Evolutionary conservation across 2,888 invertebrate species (phyloP).

Genomic region (Tinea pellionella): DNA sequence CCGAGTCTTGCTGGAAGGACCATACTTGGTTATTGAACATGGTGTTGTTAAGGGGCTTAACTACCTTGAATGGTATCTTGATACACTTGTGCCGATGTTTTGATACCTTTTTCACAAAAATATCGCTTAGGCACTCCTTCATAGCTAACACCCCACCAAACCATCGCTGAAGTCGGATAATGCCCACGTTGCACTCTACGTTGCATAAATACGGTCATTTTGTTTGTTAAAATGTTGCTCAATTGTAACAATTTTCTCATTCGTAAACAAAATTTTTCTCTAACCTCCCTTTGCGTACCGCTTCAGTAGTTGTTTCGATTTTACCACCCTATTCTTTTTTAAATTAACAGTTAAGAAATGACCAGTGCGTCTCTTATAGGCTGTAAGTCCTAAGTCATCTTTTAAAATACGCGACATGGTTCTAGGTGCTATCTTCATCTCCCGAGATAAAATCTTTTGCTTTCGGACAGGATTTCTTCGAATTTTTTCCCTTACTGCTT

Average conservation of each 20-base stretch:
- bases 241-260: too few species aligned
- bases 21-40: too few species aligned
- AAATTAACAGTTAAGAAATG: too few species aligned
- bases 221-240: too few species aligned
- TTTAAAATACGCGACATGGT: conserved; percentile 18
- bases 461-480: conserved; percentile 17
- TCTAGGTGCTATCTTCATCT: conserved; percentile 18
- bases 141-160: conserved; percentile 16
- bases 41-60: too few species aligned
- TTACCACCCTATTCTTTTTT: conserved; percentile 14
- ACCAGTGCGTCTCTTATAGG: too few species aligned
- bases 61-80: too few species aligned
- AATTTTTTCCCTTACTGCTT: conserved; percentile 17
- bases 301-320: conserved; percentile 15
- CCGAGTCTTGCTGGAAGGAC: too few species aligned
- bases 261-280: too few species aligned
- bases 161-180: conserved; percentile 19
- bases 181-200: conserved; percentile 18
- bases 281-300: conserved; percentile 16
- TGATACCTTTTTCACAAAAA: too few species aligned
- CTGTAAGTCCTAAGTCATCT: conserved; percentile 18
- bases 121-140: background rate
- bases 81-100: too few species aligned
- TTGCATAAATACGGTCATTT: too few species aligned
- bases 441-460: conserved; percentile 18